Evolutionary conservation across 2,888 invertebrate genomes (phyloP), one percentile per base, ranked within the genome.

Genomic region (Drosophila parthenogenetica): DNA sequence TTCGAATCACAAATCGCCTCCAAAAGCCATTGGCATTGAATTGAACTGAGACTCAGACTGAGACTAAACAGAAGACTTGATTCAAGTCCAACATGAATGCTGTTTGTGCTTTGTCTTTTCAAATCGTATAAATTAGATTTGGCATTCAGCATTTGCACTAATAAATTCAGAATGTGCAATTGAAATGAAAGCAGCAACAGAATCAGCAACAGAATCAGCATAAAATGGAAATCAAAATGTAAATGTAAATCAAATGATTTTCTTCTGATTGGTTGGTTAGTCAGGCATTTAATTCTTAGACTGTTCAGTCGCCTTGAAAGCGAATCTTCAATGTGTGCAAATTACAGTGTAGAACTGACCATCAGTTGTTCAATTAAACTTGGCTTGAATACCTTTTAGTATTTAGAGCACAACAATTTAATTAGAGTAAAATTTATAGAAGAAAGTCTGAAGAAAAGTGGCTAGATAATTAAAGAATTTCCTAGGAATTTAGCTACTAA

Each of bases 141-240:
- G 81, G 69, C 73, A 80, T 80, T 81, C 77, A 49, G 59, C 53
- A 46, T 53, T 69, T 68, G 58, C 68, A 68, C 71, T 65, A 81
- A 83, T 80, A 79, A 76, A 87, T 85, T 82, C 86, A 58, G 77
- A 80, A 82, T 79, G 70, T 42, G 73, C 83, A 80, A 73, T 83
- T 68, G 77, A 79, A 70, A 69, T 62, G 62, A 77, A 77, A 80
- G 80, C 75, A 69, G 60, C 48, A 57, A 46, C 32, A 35, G 32
- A 39, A 49, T 25, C 35, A 59, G 40, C 50, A 66, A 29, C 58
- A 81, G 72, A 69, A 63, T 54, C 71, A 66, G 66, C 72, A 77
- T 66, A 77, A 84, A 77, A 87, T 87, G 70, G 75, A 81, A 84
- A 81, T 84, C 72, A 81, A 71, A 74, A 87, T 87, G 70, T 75